Percentiles rank a stretch among this genome's conserved stretches.
Evolutionary conservation across 2,797 vertebrate genomes (phyloP).

Genomic region (Prionace glauca): DNA sequence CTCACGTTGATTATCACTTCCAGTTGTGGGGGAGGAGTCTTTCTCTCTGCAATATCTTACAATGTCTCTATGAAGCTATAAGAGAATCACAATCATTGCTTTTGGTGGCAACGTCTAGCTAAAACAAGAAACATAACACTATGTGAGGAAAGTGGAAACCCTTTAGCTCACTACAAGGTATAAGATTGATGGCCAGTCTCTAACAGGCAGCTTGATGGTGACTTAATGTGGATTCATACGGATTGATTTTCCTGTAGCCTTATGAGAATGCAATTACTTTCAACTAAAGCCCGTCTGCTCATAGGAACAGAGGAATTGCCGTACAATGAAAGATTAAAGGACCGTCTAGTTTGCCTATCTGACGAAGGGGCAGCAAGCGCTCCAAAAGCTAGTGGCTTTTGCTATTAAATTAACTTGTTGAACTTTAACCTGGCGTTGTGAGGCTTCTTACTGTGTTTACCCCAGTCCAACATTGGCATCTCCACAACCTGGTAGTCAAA

Average conservation of each 20-base stretch:
- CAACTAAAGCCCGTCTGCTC: not conserved
- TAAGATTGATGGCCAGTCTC: not conserved
- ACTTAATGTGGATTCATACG: not conserved
- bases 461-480: no score
- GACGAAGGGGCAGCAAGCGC: no score
- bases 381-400: no score
- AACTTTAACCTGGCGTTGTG: no score
- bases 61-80: not conserved
- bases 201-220: not conserved
- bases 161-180: not conserved
- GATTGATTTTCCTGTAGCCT: not conserved
- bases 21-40: no score
- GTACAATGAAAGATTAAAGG: not conserved
- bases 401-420: no score
- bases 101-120: not conserved
- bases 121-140: not conserved
- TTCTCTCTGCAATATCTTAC: no score
- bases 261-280: not conserved
- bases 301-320: not conserved
- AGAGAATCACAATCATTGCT: not conserved
- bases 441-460: no score
- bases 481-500: not conserved
- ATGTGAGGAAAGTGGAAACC: not conserved
- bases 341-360: not conserved
- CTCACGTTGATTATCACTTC: no score